phyloP scores from a whole-genome alignment of 2,797 vertebrate genomes.

The Bradypodion ventrale region DNA sequence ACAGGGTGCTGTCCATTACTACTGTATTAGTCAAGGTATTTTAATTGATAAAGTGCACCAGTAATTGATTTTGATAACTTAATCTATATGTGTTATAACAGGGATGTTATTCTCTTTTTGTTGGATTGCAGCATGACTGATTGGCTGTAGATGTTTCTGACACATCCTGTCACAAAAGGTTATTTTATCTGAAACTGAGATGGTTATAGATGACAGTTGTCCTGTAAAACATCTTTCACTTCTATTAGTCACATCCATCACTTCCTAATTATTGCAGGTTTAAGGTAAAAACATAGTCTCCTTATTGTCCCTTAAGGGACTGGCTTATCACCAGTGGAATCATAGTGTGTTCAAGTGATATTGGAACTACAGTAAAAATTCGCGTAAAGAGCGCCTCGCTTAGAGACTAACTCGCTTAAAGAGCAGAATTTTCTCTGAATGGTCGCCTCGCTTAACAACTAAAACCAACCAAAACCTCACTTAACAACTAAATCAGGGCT shows the following conservation, averaged over 20 bases:
- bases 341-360: slow-evolving; percentile 35
- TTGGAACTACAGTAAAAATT: too few relatives aligned
- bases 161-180: slow-evolving; percentile 64
- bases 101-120: slow-evolving; percentile 39
- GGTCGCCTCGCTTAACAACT: too few relatives aligned
- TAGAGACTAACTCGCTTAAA: too few relatives aligned
- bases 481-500: too few relatives aligned
- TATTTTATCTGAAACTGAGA: slow-evolving; percentile 71
- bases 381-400: too few relatives aligned
- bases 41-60: slow-evolving; percentile 29
- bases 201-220: slow-evolving; percentile 68
- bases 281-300: slow-evolving; percentile 57
- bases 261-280: slow-evolving; percentile 65
- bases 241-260: slow-evolving; percentile 65
- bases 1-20: fast-evolving
- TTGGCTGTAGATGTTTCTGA: slow-evolving; percentile 62
- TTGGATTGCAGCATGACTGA: slow-evolving; percentile 59
- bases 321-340: slow-evolving; percentile 32
- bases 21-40: neutral
- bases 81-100: slow-evolving; percentile 49
- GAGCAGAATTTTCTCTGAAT: too few relatives aligned
- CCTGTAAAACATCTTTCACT: slow-evolving; percentile 66
- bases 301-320: slow-evolving; percentile 29
- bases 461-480: too few relatives aligned
- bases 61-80: slow-evolving; percentile 30